These are phyloP conservation scores for Boloria euphrosyne DNA, from an alignment of 2,888 invertebrate species.

Conservation along the genomic window DNA sequence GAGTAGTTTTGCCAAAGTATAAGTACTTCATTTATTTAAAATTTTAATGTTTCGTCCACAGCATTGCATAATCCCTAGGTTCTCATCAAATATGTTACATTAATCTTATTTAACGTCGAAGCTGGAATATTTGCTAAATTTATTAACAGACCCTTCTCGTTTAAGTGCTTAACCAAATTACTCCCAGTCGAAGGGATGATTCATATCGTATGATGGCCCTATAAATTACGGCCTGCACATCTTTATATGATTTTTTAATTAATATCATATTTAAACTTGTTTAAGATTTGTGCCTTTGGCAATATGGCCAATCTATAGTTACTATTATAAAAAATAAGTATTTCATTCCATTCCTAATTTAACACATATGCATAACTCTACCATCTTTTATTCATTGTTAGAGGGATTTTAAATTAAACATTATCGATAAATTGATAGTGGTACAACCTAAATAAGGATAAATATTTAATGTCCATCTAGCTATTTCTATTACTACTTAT, in stretches of 20 bases:
- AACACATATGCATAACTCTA: too few species aligned
- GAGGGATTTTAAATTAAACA: too few species aligned
- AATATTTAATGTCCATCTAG: too few species aligned
- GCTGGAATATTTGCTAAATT: constrained; percentile 21
- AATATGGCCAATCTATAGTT: too few species aligned
- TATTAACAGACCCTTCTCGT: constrained; percentile 25
- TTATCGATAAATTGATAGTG: too few species aligned
- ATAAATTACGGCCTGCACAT: neutral
- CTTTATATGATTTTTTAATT: neutral
- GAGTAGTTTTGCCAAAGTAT: neutral
- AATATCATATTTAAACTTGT: neutral
- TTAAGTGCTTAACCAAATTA: constrained; percentile 26
- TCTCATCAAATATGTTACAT: constrained; percentile 4
- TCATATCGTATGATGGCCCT: constrained; percentile 15
- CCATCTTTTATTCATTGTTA: too few species aligned
- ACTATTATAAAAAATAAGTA: too few species aligned
- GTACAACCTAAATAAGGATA: too few species aligned
- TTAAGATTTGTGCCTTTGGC: too few species aligned
- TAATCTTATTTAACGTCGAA: constrained; percentile 6
- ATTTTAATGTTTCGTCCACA: neutral
- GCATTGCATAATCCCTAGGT: neutral
- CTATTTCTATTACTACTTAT: too few species aligned
- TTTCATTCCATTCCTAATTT: too few species aligned
- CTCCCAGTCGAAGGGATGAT: constrained; percentile 22
- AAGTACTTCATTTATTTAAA: neutral